Evolutionary conservation across 2,113 vertebrate genomes (phyloP), one percentile per base, ranked within the genome.

Genomic region (Boleophthalmus pectinirostris): DNA sequence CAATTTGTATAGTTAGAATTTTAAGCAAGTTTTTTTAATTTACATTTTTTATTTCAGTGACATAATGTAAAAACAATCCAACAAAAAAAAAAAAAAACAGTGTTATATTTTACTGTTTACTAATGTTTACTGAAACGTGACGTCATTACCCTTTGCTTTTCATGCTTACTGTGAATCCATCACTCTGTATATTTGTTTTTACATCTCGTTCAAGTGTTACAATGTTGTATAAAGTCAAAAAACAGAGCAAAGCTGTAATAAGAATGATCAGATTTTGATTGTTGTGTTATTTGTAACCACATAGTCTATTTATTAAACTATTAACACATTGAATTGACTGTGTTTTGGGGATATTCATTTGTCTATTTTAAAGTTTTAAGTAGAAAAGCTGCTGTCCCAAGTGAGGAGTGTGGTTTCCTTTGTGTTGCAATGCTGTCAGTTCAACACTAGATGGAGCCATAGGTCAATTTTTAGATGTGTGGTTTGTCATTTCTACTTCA

Each of bases 91-190:
- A n/a, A n/a, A n/a, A 60, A n/a, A 11, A 7, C 72, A 69, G 70
- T 82, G 51, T 77, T 83, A 76, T 12, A 25, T 11, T 24, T 24
- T 58, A 56, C 47, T 14, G 56, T 33, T 57, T 58, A 56, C 47
- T 25, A 43, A 21, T 33, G 7, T 61, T 61, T 61, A 29, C 24
- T 60, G 11, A 60, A 60, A 60, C 18, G 57, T 58, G 56, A 58
- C 23, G 8, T 57, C 21, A 13, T 1, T 13, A 24, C 5, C 23
- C 15, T 58, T 29, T 60, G 9, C 13, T 33, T 29, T 61, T 29
- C 1, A 1, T 15, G 9, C 7, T 43, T 61, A 14, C 13, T 61
- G 58, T 61, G 58, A 33, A 33, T 16, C 33, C 58, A 61, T 14
- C 58, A 61, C 58, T 61, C 14, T 20, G 5, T 33, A 8, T 33